Evolutionary conservation across 1,140 invertebrate genomes (phyloP).

Genomic region (Zaprionus nigranus): DNA sequence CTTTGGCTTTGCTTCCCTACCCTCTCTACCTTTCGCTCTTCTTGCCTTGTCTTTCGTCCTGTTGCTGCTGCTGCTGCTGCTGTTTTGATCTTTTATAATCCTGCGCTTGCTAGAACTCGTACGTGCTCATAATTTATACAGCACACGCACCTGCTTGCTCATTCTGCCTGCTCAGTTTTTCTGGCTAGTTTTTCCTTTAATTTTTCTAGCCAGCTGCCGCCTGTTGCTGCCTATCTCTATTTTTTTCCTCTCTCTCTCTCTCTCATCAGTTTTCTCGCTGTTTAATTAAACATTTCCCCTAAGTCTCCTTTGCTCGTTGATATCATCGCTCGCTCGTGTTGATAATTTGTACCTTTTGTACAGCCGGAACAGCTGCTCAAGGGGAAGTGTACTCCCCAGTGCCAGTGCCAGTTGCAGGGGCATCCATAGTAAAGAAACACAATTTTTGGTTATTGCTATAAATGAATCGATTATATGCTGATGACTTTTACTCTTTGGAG

Average conservation of each 20-base stretch:
- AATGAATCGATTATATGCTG: not conserved
- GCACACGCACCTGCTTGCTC: constrained; percentile 57
- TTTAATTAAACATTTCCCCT: constrained; percentile 67
- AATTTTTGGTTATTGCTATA: not conserved
- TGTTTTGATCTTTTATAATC: constrained; percentile 72
- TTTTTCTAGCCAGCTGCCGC: constrained; percentile 56
- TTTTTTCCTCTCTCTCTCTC: not conserved
- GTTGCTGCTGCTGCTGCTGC: constrained; percentile 10
- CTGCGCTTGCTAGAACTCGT: constrained; percentile 49
- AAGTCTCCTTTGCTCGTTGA: constrained; percentile 12
- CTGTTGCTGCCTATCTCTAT: constrained; percentile 13
- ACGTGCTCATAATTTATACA: constrained; percentile 77
- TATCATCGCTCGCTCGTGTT: constrained; percentile 41
- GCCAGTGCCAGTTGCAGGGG: not conserved
- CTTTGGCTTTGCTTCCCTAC: constrained; percentile 42
- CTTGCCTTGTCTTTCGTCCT: not conserved
- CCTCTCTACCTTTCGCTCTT: constrained; percentile 7
- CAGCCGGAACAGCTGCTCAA: constrained; percentile 31
- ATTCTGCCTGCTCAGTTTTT: constrained; percentile 22
- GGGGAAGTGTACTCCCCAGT: not conserved
- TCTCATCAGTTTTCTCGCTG: constrained; percentile 26
- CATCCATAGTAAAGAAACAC: not conserved
- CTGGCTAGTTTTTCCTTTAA: constrained; percentile 34
- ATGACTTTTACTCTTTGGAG: not conserved
- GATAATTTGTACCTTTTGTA: constrained; percentile 51